Evolutionary conservation across 37 sponge, comb jelly and placozoan genomes (phyloP), one percentile per base, ranked within the genome.

Genomic region (Dysidea cf. avara): DNA sequence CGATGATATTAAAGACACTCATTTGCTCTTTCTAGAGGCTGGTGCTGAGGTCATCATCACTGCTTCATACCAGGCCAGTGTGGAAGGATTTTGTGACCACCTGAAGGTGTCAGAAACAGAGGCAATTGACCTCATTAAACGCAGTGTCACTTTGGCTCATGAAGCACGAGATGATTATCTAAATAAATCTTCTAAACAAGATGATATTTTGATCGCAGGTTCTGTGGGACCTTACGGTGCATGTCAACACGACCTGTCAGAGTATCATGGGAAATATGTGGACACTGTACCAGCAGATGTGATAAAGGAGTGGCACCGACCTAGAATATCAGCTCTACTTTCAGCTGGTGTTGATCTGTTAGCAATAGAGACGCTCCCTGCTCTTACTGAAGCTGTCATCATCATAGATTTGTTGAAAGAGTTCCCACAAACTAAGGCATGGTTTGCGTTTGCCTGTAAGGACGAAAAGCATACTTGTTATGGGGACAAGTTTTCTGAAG

Each of bases 211-310:
- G 33, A 74, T 95, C 21, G 96, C 92, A 64, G 96, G 92, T 20
- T 95, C 96, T 3, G 88, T 95, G 16, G 96, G 96, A 17, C 92
- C 96, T 12, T 95, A 85, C 74, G 96, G 90, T 26, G 91, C 90
- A 1, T 93, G 74, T 37, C 83, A 61, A 18, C 85, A 75, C 48
- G 86, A 95, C 77, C 69, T 78, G n/a, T 91, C 96, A 24, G 92
- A 91, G 50, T 95, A 85, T 72, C 39, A 37, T 29, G 96, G 96
- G 0, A 36, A 37, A 48, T 95, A 95, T 77, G 80, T 91, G 57
- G 89, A 95, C 66, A 56, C 61, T 56, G 70, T 91, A 72, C 65
- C 86, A 35, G 29, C 17, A 20, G 68, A 87, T 75, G 83, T 88
- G 46, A 29, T 93, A 7, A 72, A 31, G 58, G 74, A 68, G 6